phyloP scores from a whole-genome alignment of 2,113 vertebrate species.

The Alaudala cheleensis region DNA sequence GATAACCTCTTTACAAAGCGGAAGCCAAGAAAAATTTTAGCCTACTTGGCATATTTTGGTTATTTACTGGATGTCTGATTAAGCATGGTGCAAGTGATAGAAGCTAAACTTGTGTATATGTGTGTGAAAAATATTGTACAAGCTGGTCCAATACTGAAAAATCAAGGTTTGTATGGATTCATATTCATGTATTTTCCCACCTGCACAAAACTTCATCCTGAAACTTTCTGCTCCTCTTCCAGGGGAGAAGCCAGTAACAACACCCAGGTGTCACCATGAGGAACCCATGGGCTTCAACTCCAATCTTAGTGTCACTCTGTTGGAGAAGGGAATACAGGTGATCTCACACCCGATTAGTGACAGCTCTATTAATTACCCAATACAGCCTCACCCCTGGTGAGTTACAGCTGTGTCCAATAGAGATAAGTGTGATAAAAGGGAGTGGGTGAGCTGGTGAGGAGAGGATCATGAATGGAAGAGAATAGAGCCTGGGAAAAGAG shows the following conservation, averaged over 20 bases:
- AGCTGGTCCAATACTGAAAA: not conserved
- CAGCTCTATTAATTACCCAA: not conserved
- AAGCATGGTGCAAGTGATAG: accelerated
- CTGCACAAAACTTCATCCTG: not conserved
- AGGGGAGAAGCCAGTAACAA: not conserved
- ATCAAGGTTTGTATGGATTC: not conserved
- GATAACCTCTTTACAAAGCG: not conserved
- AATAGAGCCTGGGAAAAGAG: not conserved
- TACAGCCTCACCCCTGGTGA: not conserved
- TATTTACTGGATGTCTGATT: not conserved
- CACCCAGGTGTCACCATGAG: not conserved
- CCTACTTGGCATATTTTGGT: not conserved
- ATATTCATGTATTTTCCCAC: not conserved
- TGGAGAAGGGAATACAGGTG: not conserved
- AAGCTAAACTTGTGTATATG: not conserved
- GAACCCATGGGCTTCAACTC: not conserved
- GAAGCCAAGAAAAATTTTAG: not conserved
- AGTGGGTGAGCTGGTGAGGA: not conserved
- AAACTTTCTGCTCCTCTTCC: not conserved
- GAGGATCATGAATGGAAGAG: too few relatives aligned
- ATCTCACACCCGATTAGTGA: not conserved
- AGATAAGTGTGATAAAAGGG: not conserved
- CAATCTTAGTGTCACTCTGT: not conserved
- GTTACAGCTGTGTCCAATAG: not conserved
- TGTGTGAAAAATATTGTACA: not conserved